phyloP scores from a whole-genome alignment of 2,113 vertebrate species.

The Anolis carolinensis region DNA sequence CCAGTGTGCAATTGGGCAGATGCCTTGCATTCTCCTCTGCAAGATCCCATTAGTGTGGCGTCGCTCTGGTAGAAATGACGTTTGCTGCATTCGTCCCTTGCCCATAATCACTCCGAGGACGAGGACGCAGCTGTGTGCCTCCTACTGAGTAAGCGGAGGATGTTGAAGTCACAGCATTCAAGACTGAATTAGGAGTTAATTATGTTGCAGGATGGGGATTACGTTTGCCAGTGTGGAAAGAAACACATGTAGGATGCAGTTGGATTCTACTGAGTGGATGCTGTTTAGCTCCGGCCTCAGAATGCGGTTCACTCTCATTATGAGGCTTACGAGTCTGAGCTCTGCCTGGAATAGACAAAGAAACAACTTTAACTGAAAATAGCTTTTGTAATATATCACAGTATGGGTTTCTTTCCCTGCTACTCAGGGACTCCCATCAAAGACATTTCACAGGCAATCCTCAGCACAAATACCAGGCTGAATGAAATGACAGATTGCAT shows the following conservation, averaged over 20 bases:
- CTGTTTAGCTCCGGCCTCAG: constrained; percentile 31
- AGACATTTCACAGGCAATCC: background rate
- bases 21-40: background rate
- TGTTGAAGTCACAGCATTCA: constrained; percentile 20
- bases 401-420: background rate
- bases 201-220: constrained; percentile 28
- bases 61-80: background rate
- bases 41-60: background rate
- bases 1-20: background rate
- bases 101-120: constrained; percentile 18
- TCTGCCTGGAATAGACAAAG: constrained; percentile 34
- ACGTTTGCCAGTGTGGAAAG: background rate
- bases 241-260: constrained; percentile 8
- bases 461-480: background rate
- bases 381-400: constrained; percentile 33
- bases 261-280: constrained; percentile 27
- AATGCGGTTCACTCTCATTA: constrained; percentile 39
- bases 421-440: background rate
- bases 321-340: constrained; percentile 31
- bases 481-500: background rate
- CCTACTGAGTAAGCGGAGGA: constrained; percentile 8
- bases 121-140: constrained; percentile 14
- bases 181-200: constrained; percentile 1
- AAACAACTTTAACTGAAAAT: constrained; percentile 33
- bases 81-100: constrained; percentile 9